Evolutionary conservation across 2,888 invertebrate genomes (phyloP), one percentile per base, ranked within the genome.

Genomic region (Proisotoma minuta): DNA sequence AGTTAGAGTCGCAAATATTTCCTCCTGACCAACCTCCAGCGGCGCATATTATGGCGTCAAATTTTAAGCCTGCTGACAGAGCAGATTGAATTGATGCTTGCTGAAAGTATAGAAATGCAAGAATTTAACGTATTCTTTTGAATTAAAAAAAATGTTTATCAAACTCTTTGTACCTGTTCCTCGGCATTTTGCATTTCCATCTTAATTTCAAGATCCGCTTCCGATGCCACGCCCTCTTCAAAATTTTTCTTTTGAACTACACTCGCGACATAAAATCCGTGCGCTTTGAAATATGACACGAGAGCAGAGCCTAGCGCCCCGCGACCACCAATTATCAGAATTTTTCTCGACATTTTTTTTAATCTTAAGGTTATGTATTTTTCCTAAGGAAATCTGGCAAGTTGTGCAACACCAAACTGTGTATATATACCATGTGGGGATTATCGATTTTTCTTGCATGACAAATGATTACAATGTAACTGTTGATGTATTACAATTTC

Each of bases 1-100:
- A 85, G 76, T 93, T 95, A 80, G 90, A 87, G 59, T 84, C 82
- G 12, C 79, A 77, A 34, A 93, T 89, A 82, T 93, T 96, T 26
- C 97, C 98, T 52, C 97, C 66, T 39, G 95, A 93, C 97, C 97
- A 98, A 54, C 98, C 98, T 48, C 98, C 98, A 66, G 99, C 99
- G 20, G 99, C 98, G 79, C 98, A 98, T 75, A 99, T 88, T 47
- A 99, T 85, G 28, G 93, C 97, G 81, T 96, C 95, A 8, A 98
- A 79, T 81, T 94, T 92, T 61, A 88, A 82, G 65, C 85, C 87
- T 73, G 84, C n/a, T 20, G 24, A 23, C 49, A 26, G 5, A n/a
- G n/a, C n/a, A n/a, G n/a, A n/a, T n/a, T n/a, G n/a, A n/a, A n/a
- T n/a, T n/a, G n/a, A n/a, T n/a, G n/a, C n/a, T n/a, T n/a, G n/a